Base-by-base conservation (phyloP, 1,140 invertebrate species). In the Hypsibius dujardini region DNA sequence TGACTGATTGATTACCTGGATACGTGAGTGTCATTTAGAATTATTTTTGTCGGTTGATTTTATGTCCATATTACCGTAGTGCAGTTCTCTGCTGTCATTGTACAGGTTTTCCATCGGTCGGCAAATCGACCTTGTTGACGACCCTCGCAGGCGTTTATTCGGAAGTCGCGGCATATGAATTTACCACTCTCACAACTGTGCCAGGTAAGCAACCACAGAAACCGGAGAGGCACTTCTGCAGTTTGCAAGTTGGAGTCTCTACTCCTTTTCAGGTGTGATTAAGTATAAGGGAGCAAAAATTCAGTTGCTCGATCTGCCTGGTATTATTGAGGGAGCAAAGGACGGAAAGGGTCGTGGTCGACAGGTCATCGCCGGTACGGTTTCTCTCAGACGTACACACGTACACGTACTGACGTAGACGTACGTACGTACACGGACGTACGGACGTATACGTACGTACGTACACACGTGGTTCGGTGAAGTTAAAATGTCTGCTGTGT, bases 281-380 rank as follows among this genome's bases (percentile, higher is more conserved):
- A 92, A 95, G 81, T 99, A 98, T 79, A 98, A 99, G 82, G 96
- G 96, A 74, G 96, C 95, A 73, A 99, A 98, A 84, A 95, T 99
- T 79, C 80, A 95, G 87, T 81, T 99, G 46, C 82, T 99, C 1
- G 96, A 99, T 87, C 84, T 99, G 73, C 96, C 96, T 73, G 96
- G 96, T 83, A 99, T 99, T 80, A 99, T 99, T 78, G 96, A 99
- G 83, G 96, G 96, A 75, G 96, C 96, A n/a, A 99, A 99, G 79
- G 96, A 99, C 80, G 91, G 91, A 56, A 97, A 98, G 82, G 94
- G 95, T 82, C 81, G 95, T 80, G 95, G 96, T 84, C 85, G 95
- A 76, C 96, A 99, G 84, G 96, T 99, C 2, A 99, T 99, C 78
- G 95, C 96, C 46, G 82, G 82, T 83, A 73, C 73, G 42, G 46